These are phyloP conservation scores for Trogon melanurus DNA, from an alignment of 2,113 vertebrate species.

Conservation along the genomic window DNA sequence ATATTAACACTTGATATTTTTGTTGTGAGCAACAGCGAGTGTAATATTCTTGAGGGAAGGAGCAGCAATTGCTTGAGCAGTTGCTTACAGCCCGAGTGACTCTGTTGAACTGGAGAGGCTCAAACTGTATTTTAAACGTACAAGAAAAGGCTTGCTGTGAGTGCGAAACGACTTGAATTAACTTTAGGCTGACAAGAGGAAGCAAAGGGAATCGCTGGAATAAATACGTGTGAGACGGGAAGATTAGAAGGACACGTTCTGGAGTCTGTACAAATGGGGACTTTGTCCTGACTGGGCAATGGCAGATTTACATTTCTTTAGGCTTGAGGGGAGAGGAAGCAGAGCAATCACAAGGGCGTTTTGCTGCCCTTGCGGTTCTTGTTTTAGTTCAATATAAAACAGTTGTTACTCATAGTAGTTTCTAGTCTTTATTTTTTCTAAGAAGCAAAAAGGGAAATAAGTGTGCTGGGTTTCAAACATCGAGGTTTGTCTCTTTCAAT, in stretches of 20 bases:
- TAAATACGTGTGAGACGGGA: neutral
- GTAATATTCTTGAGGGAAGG: slow-evolving; percentile 6
- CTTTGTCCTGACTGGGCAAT: neutral
- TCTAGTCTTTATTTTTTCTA: neutral
- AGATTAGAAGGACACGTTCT: slow-evolving; percentile 16
- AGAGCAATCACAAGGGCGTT: neutral
- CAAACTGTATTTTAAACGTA: slow-evolving; percentile 25
- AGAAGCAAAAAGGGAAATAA: neutral
- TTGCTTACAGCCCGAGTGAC: neutral
- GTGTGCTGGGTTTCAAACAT: neutral
- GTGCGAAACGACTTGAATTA: slow-evolving; percentile 33
- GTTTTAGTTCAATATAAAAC: neutral
- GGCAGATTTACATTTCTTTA: slow-evolving; percentile 9
- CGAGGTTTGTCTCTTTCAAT: neutral
- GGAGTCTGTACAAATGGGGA: neutral
- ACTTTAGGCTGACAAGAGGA: slow-evolving; percentile 25
- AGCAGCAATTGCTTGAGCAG: slow-evolving; percentile 4
- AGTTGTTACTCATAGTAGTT: neutral
- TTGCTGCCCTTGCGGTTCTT: neutral
- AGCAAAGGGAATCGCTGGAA: slow-evolving; percentile 5
- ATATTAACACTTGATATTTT: slow-evolving; percentile 29
- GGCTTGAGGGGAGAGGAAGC: neutral
- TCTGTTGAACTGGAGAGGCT: slow-evolving; percentile 27
- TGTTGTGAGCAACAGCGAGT: slow-evolving; percentile 22
- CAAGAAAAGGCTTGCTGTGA: neutral